A percentile compares a stretch with the other conserved stretches of the same genome.
phyloP scores from a whole-genome alignment of 2,797 vertebrate species.

The Nothura maculosa region DNA sequence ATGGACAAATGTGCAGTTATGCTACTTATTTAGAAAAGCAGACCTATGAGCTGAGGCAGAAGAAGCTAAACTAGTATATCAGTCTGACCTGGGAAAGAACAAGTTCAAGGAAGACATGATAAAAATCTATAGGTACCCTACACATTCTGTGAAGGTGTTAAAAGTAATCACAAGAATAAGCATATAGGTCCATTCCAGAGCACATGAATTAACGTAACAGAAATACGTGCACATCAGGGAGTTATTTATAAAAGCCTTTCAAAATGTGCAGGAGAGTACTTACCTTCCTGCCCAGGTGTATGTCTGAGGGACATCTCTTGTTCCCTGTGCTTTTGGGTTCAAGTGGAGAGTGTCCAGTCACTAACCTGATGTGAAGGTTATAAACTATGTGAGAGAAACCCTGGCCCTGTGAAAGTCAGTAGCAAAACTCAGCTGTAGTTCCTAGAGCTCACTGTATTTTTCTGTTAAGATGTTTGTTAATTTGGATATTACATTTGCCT shows the following conservation, averaged over 20 bases:
- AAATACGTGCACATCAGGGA: neutral
- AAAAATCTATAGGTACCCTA: conserved; percentile 66
- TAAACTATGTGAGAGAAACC: neutral
- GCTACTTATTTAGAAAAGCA: neutral
- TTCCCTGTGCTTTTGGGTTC: neutral
- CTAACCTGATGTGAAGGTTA: neutral
- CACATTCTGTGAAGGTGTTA: conserved; percentile 59
- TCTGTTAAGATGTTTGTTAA: neutral
- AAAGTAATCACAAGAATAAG: conserved; percentile 66
- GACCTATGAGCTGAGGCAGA: neutral
- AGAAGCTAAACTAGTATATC: conserved; percentile 23
- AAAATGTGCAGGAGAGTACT: neutral
- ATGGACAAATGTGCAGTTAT: neutral
- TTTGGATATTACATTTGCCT: neutral
- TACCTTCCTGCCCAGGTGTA: neutral
- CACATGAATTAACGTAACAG: neutral
- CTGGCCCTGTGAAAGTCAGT: neutral
- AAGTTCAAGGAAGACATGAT: conserved; percentile 2
- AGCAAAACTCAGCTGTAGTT: neutral
- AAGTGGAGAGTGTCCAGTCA: neutral
- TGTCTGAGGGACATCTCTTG: neutral
- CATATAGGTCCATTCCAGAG: neutral
- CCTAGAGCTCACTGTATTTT: neutral
- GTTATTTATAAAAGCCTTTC: neutral
- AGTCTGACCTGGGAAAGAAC: neutral